A percentile compares a stretch with the other conserved stretches of the same genome.
Conservation (phyloP, 1,140 invertebrate genomes). For the Aphaenogaster rudis region DNA sequence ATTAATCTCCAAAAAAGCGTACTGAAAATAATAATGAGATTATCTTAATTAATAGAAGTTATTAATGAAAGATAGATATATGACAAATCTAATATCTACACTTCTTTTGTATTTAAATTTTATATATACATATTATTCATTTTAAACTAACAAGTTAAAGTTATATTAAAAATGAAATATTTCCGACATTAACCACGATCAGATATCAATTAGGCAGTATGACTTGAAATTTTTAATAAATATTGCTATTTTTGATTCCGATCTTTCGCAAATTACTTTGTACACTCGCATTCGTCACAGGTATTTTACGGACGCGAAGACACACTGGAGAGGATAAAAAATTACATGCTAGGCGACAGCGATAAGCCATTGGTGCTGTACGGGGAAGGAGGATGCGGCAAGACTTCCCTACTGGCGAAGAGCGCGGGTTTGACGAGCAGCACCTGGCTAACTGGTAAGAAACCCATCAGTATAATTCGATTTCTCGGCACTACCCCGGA, state of each 20-base stretch:
- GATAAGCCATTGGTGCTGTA: constrained; percentile 97
- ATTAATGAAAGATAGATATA: not conserved
- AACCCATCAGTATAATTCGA: constrained; percentile 95
- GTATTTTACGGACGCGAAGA: constrained; percentile 98
- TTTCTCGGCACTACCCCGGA: constrained; percentile 99
- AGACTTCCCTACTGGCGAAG: constrained; percentile 98
- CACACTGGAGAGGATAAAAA: constrained; percentile 93
- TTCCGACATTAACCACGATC: not conserved
- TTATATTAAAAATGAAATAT: not conserved
- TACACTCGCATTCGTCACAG: constrained; percentile 79
- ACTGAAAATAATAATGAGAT: not conserved
- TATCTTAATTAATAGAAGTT: not conserved
- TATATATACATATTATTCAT: not conserved
- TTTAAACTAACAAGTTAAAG: not conserved
- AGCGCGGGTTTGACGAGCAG: constrained; percentile 92
- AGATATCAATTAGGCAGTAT: not conserved
- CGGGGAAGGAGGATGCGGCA: constrained; percentile 98
- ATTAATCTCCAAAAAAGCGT: not conserved
- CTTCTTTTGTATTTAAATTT: not conserved
- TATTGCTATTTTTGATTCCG: not conserved
- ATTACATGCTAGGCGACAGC: constrained; percentile 94
- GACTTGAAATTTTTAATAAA: not conserved
- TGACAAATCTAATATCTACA: not conserved
- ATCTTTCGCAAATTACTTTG: not conserved
- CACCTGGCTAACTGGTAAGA: constrained; percentile 91